phyloP scores from a whole-genome alignment of 2,113 vertebrate species.

The Naja naja region DNA sequence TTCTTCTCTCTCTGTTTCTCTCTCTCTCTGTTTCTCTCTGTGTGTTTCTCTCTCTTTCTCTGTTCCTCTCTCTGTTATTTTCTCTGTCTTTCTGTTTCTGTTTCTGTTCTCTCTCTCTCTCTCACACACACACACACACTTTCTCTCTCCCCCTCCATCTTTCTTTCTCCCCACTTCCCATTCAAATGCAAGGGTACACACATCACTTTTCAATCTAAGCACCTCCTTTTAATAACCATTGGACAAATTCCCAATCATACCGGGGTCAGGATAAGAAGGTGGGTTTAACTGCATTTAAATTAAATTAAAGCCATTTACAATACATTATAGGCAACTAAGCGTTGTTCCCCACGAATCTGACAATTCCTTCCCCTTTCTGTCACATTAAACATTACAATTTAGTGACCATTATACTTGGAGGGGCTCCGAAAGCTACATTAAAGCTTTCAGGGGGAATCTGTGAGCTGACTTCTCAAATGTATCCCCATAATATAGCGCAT shows the following conservation, averaged over 20 bases:
- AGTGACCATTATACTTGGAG: not conserved
- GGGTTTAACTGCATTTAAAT: not conserved
- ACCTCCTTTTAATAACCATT: not conserved
- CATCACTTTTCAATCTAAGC: not conserved
- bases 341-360: not conserved
- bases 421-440: not conserved
- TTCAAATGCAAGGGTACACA: not conserved
- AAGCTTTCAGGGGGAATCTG: not conserved
- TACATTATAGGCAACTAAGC: not conserved
- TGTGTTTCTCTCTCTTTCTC: too few relatives aligned
- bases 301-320: not conserved
- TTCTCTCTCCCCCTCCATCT: not conserved
- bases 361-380: not conserved
- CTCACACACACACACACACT: too few relatives aligned
- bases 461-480: not conserved
- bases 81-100: too few relatives aligned
- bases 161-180: not conserved
- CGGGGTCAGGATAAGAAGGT: not conserved
- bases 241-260: not conserved
- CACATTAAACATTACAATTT: not conserved
- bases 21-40: too few relatives aligned
- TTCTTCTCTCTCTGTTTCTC: too few relatives aligned
- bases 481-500: not conserved
- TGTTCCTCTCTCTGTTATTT: too few relatives aligned
- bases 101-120: too few relatives aligned